Evolutionary conservation across 1,140 invertebrate species (phyloP), one percentile per base, ranked within the genome.

Genomic region (Euwallacea similis): DNA sequence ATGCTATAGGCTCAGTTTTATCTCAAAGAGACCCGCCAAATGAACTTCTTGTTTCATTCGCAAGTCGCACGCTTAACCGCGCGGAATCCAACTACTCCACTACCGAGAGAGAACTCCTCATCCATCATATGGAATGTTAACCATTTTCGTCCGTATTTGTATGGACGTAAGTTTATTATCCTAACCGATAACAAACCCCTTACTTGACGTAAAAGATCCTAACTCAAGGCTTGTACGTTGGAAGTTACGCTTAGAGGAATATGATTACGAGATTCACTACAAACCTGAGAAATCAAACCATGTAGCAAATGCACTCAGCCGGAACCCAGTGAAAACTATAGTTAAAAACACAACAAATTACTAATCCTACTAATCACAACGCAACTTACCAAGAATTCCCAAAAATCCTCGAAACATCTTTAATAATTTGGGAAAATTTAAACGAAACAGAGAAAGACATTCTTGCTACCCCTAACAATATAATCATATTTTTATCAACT

Each of bases 261-360:
- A 82, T 74, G 76, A 84, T 42, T 84, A 81, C 73, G 66, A 81
- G 56, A 81, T 87, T 6, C 64, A 73, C 11, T 82, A 83, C 64
- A 82, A 80, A 74, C 73, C 75, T 7, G 82, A 80, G 3, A 80
- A 76, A 75, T 56, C 66, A 7, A 84, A 83, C 67, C 62, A 46
- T 2, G 80, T 79, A 13, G 81, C 82, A 8, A 82, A 83, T 65
- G 60, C 64, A 10, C 21, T 73, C 6, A 54, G 43, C 10, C 7
- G 59, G 13, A 64, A 42, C 13, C 44, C 44, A 10, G 15, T 47
- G 8, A 43, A 46, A 44, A 9, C 13, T 46, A 13, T 42, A n/a
- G n/a, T n/a, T n/a, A n/a, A n/a, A n/a, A n/a, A n/a, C n/a, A n/a
- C n/a, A n/a, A 60, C 58, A 10, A 9, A 33, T 7, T 15, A 43